Conservation (phyloP, 2,113 vertebrate genomes). For the Thunnus thynnus region DNA sequence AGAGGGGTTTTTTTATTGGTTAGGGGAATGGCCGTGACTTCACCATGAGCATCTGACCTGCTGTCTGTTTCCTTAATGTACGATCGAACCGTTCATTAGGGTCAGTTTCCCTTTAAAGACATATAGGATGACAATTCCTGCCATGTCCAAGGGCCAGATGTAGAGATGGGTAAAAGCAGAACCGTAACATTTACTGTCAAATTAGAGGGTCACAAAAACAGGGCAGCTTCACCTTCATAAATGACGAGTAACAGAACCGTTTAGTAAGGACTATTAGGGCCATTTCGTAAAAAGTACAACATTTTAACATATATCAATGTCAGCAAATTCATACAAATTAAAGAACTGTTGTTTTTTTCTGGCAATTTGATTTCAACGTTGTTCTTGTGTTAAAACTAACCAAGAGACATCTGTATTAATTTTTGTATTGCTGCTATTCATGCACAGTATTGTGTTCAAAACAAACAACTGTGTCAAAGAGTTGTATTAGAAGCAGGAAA, state of each 20-base stretch:
- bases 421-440: no score
- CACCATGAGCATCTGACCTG: slow-evolving; percentile 29
- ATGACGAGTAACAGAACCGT: background rate
- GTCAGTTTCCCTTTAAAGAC: slow-evolving; percentile 47
- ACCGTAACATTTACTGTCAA: slow-evolving; percentile 7
- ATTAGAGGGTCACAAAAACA: slow-evolving; percentile 20
- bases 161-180: slow-evolving; percentile 21
- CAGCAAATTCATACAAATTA: background rate
- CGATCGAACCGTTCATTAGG: slow-evolving; percentile 35
- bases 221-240: slow-evolving; percentile 2
- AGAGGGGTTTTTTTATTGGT: slow-evolving; percentile 42
- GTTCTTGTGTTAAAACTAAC: no score
- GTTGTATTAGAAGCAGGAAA: no score
- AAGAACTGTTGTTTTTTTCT: no score
- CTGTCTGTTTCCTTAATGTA: slow-evolving; percentile 44
- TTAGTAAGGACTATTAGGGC: background rate
- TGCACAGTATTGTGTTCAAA: no score
- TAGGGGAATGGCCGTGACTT: slow-evolving; percentile 44
- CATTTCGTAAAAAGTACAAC: background rate
- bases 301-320: background rate
- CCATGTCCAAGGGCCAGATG: slow-evolving; percentile 20
- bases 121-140: slow-evolving; percentile 19
- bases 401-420: no score
- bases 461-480: no score
- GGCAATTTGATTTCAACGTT: no score